phyloP scores from a whole-genome alignment of 2,113 vertebrate genomes.

The Hippotragus niger region DNA sequence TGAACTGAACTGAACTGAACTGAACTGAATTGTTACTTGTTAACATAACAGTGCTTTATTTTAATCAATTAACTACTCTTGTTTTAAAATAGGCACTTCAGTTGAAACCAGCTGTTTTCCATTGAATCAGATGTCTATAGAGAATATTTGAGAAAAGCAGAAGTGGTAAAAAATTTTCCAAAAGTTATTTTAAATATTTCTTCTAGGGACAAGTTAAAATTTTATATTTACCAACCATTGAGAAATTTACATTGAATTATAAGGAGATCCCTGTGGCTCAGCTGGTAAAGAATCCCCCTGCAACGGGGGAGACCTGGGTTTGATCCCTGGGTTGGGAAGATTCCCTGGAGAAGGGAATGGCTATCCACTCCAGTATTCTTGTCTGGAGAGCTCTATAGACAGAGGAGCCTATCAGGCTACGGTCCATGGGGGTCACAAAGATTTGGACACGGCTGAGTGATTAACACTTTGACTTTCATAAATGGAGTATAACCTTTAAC shows the following conservation, averaged over 20 bases:
- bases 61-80: neutral
- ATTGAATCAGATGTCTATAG: neutral
- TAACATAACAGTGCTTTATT: neutral
- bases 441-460: neutral
- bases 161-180: neutral
- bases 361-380: neutral
- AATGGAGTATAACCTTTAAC: neutral
- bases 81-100: neutral
- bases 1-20: too few relatives aligned
- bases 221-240: neutral
- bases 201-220: neutral
- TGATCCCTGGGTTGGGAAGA: neutral
- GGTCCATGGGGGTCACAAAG: neutral
- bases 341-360: neutral
- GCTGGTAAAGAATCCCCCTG: neutral
- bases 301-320: neutral
- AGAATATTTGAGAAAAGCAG: neutral
- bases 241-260: neutral
- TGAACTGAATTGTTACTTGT: neutral
- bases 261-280: neutral
- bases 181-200: neutral
- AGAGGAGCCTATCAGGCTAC: neutral
- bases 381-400: neutral
- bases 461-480: neutral
- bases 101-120: neutral